Base-by-base conservation (phyloP, 2,113 vertebrate genomes). In the Pagrus major region DNA sequence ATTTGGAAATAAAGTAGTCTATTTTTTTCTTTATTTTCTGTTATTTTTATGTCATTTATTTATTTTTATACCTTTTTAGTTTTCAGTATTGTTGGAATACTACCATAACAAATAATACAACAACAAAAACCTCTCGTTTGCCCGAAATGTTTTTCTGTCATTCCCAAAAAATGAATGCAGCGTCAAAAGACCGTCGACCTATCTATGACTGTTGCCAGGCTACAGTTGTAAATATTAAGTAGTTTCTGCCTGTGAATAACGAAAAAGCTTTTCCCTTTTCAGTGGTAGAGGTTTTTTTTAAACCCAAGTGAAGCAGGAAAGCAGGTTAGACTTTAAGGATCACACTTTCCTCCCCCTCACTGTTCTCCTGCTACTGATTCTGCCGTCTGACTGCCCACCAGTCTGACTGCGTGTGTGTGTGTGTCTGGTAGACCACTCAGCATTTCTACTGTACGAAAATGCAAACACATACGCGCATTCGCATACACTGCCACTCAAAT, bases 371-470 rank as follows among this genome's bases (percentile, higher is more conserved):
- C 84, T 87, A 86, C 86, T 86, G 81, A 91, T 89, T 80, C 75
- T 86, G 78, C 14, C 27, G 80, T 87, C 58, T 68, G 70, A 84
- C 84, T 79, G 56, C 47, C 63, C 74, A 61, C 37, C 44, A n/a
- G 20, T 33, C 16, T 64, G 58, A 25, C 20, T 70, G 87, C 93
- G 89, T 92, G 91, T 73, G 79, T 94, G 85, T 91, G 88, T 91
- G 77, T 76, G 67, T 92, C 84, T 93, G 88, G 58, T 88, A 84
- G 78, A 88, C 80, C 73, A 88, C 75, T 93, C 86, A 66, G 60
- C 11, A 27, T 59, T 35, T 81, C 63, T 67, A 78, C 85, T 82
- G 71, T 82, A 78, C n/a, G 14, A 71, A 78, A 56, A 72, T 20
- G 18, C 66, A 49, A 25, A 78, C 74, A 64, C 29, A 66, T 14